phyloP scores from a whole-genome alignment of 2,888 invertebrate species.

The Ligdia adustata region DNA sequence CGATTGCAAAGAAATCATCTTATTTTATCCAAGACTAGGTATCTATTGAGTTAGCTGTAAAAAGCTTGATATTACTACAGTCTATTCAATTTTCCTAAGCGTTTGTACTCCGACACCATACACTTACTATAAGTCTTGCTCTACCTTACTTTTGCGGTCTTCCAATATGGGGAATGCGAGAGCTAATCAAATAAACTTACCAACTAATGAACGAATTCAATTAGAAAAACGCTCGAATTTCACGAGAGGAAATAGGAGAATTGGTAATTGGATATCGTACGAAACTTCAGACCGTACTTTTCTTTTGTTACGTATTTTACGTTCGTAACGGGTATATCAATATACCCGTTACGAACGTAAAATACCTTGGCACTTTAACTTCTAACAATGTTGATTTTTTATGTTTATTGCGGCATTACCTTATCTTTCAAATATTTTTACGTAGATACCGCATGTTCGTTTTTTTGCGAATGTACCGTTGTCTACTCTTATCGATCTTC shows the following conservation, averaged over 20 bases:
- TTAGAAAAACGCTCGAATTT: constrained; percentile 19
- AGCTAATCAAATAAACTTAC: constrained; percentile 18
- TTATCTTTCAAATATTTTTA: constrained; percentile 32
- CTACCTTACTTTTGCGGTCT: constrained; percentile 11
- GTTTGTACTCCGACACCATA: constrained; percentile 12
- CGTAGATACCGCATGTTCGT: constrained; percentile 24
- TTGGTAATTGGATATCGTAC: constrained; percentile 1
- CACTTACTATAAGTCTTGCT: constrained; percentile 16
- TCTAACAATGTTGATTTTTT: constrained; percentile 15
- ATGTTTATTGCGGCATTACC: constrained; percentile 17
- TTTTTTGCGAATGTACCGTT: constrained; percentile 22
- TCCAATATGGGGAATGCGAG: constrained; percentile 18
- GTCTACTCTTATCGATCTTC: constrained; percentile 28
- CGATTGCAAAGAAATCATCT: constrained; percentile 12
- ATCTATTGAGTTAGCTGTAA: background rate
- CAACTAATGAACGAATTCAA: constrained; percentile 22
- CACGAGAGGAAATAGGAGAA: background rate
- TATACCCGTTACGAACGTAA: background rate
- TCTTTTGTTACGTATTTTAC: background rate
- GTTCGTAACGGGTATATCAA: background rate
- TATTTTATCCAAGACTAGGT: background rate
- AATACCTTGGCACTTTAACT: constrained; percentile 4
- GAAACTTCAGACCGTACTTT: constrained; percentile 7
- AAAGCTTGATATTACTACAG: constrained; percentile 12
- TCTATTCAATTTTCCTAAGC: constrained; percentile 20